Evolutionary conservation across 2,113 vertebrate genomes (phyloP).

Genomic region (Falcunculus frontatus): DNA sequence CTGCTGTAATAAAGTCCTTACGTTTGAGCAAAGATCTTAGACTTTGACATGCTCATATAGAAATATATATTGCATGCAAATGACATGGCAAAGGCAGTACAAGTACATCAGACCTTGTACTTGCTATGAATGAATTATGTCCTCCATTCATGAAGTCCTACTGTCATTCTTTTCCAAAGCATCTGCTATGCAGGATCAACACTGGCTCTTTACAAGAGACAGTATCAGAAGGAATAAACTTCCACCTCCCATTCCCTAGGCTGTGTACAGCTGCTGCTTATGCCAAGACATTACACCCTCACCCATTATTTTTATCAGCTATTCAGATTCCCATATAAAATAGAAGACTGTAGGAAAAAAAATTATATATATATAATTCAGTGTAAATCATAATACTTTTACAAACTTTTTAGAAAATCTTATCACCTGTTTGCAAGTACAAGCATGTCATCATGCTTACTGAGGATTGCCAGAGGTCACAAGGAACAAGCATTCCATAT

Average conservation of each 20-base stretch:
- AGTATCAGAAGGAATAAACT: neutral
- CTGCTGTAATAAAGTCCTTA: slow-evolving; percentile 17
- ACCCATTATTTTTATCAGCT: neutral
- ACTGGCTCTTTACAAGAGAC: neutral
- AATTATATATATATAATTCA: neutral
- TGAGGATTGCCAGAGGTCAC: neutral
- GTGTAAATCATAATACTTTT: neutral
- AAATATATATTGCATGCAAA: slow-evolving; percentile 1
- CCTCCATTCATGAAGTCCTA: neutral
- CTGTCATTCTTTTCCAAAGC: neutral
- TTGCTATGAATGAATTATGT: neutral
- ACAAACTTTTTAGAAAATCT: neutral
- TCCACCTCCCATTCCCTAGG: neutral
- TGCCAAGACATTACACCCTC: neutral
- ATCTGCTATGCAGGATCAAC: neutral
- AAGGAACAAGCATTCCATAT: neutral
- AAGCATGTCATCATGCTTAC: neutral
- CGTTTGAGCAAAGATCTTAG: neutral
- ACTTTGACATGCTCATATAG: neutral
- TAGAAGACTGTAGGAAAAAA: neutral
- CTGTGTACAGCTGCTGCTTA: neutral
- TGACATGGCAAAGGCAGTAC: neutral
- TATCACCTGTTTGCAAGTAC: neutral
- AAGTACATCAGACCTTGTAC: neutral
- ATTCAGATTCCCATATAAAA: neutral